Evolutionary conservation across 2,113 vertebrate species (phyloP).

Genomic region (Eublepharis macularius): DNA sequence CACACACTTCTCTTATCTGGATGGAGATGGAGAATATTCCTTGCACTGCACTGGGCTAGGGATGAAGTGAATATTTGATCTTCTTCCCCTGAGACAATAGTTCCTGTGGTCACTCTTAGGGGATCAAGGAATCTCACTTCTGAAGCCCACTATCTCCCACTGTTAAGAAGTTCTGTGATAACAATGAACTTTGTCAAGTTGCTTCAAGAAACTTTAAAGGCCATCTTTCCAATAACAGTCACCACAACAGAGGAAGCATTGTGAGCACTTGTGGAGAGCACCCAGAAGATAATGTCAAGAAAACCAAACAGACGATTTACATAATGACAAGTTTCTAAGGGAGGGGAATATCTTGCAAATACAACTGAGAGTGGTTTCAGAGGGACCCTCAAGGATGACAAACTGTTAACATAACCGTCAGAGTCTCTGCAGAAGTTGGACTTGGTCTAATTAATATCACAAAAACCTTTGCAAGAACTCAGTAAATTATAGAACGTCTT

Average conservation of each 20-base stretch:
- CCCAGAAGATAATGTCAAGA: not conserved
- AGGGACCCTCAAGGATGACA: slow-evolving; percentile 1
- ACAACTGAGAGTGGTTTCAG: slow-evolving; percentile 11
- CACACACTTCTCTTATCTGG: too few relatives aligned
- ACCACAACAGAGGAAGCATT: not conserved
- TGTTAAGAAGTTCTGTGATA: too few relatives aligned
- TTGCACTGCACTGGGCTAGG: too few relatives aligned
- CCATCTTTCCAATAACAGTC: not conserved
- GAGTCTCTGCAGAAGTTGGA: not conserved
- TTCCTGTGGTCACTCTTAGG: too few relatives aligned
- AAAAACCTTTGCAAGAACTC: not conserved
- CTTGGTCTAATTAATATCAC: slow-evolving; percentile 13
- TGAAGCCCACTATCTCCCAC: too few relatives aligned
- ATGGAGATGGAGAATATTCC: too few relatives aligned
- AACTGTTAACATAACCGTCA: not conserved
- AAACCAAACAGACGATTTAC: slow-evolving; percentile 41
- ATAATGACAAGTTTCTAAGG: slow-evolving; percentile 17
- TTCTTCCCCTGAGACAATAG: too few relatives aligned
- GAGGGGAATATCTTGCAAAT: slow-evolving; percentile 24
- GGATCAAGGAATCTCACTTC: too few relatives aligned
- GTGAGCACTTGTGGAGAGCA: not conserved
- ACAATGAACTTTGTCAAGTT: too few relatives aligned
- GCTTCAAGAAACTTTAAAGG: too few relatives aligned
- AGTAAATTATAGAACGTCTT: not conserved
- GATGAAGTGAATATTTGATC: too few relatives aligned